These are phyloP conservation scores for Epirrhoe alternata DNA, from an alignment of 2,888 invertebrate species.

Conservation along the genomic window DNA sequence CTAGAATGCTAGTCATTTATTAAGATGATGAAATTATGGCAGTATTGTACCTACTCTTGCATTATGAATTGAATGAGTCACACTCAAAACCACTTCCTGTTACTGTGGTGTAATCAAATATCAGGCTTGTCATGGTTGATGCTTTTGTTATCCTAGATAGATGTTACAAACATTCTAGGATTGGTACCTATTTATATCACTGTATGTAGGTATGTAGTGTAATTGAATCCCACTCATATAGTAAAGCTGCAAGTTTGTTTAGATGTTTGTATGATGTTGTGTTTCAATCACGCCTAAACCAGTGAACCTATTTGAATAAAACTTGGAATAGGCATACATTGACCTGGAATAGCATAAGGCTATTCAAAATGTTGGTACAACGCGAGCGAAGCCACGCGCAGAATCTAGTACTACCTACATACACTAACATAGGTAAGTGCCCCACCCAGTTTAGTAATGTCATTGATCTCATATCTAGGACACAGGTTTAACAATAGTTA, in stretches of 20 bases:
- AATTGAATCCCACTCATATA: no score
- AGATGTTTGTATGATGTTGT: no score
- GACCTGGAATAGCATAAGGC: no score
- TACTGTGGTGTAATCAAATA: conserved; percentile 12
- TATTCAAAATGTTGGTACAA: no score
- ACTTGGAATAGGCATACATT: no score
- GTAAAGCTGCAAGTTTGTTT: no score
- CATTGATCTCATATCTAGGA: conserved; percentile 32
- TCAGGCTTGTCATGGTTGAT: conserved; percentile 8
- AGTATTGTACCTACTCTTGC: conserved; percentile 8
- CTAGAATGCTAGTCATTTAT: conserved; percentile 11
- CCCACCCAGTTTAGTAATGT: conserved; percentile 27
- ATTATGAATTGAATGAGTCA: conserved; percentile 23
- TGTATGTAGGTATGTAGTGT: conserved; percentile 2
- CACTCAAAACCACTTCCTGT: conserved; percentile 20
- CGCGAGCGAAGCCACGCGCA: no score
- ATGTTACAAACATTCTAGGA: background rate
- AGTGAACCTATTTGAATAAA: no score
- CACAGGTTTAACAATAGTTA: background rate
- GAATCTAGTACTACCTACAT: conserved; percentile 4
- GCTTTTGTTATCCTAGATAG: background rate
- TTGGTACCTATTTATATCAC: background rate
- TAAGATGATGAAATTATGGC: conserved; percentile 23
- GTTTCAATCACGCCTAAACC: no score
- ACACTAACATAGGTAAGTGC: background rate